Base-by-base conservation (phyloP, 2,113 vertebrate species). In the Scatophagus argus region DNA sequence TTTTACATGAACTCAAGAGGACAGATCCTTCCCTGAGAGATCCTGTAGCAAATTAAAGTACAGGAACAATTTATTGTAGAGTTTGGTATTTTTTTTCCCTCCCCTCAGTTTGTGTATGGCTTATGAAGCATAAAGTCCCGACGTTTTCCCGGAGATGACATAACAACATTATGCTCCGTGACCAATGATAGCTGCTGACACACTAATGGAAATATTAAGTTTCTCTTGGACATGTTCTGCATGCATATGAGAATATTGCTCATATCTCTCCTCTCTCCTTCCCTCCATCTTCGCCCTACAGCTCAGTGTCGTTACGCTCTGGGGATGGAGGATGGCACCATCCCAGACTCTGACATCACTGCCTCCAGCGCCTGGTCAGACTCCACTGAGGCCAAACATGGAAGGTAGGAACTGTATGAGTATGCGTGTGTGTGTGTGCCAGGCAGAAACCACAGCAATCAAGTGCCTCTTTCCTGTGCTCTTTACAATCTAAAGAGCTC, bases 351-450 rank as follows among this genome's bases (percentile, higher is more conserved):
- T 55, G 96, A 94, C 88, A 96, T 98, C 89, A 95, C 96, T 0
- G 97, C 97, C 46, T 98, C 97, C 74, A 98, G 96, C 21, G 91
- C 96, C 73, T 98, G 97, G 97, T 97, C 97, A 0, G 97, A 98
- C 79, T 98, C 97, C 44, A 98, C 97, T 0, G 97, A 97, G 4
- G 97, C 97, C 79, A 97, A 95, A 81, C 96, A 98, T 44, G 97
- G 96, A 94, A 96, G 97, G 97, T 97, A 60, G 52, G 82, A 46
- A 19, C 2, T 34, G 12, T 58, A 32, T 55, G 73, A 16, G 31
- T 31, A 56, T 67, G 31, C 12, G 17, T 51, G 34, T 60, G 32
- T 58, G 21, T 62, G 52, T 59, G 32, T 54, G n/a, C 6, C 29
- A 5, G 9, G 31, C 54, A 23, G 27, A 71, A 70, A 58, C 36